These are phyloP conservation scores for Pemphredon lugubris DNA, from an alignment of 2,888 invertebrate genomes.

Conservation along the genomic window DNA sequence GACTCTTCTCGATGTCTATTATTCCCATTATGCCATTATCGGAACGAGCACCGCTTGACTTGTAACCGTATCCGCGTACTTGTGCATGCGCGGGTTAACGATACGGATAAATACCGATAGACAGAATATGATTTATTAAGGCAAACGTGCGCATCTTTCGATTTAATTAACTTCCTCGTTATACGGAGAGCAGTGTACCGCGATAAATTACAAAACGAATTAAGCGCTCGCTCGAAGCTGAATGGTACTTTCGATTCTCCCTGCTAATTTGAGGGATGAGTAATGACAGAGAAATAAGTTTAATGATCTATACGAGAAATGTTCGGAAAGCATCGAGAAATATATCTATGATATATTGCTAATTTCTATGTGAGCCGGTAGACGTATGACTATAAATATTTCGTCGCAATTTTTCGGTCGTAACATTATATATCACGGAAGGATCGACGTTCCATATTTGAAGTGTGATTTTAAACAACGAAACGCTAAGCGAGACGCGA, in stretches of 20 bases:
- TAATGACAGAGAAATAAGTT: background rate
- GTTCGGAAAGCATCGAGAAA: background rate
- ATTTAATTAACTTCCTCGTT: slow-evolving; percentile 45
- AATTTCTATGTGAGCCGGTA: slow-evolving; percentile 8
- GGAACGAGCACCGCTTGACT: slow-evolving; percentile 28
- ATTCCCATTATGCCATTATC: slow-evolving; percentile 46
- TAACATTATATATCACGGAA: slow-evolving; percentile 18
- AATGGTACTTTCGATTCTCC: background rate
- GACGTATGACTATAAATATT: slow-evolving; percentile 21
- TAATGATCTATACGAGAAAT: background rate
- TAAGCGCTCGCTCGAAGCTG: background rate
- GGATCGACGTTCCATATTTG: slow-evolving; percentile 18
- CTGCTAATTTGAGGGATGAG: background rate
- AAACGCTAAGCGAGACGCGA: background rate
- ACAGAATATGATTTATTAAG: slow-evolving; percentile 55
- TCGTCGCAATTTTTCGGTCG: slow-evolving; percentile 8
- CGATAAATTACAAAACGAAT: slow-evolving; percentile 29
- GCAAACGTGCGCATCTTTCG: slow-evolving; percentile 10
- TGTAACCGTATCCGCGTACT: slow-evolving; percentile 54
- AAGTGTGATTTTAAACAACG: slow-evolving; percentile 26
- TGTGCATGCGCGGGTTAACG: slow-evolving; percentile 23
- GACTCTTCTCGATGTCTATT: slow-evolving; percentile 38
- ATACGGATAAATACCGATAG: slow-evolving; percentile 34
- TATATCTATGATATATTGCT: slow-evolving; percentile 5
- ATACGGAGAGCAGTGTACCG: slow-evolving; percentile 10